Percentiles rank a stretch among this genome's conserved stretches.
phyloP scores from a whole-genome alignment of 1,140 invertebrate species.

The Druon quercuslanigerum region DNA sequence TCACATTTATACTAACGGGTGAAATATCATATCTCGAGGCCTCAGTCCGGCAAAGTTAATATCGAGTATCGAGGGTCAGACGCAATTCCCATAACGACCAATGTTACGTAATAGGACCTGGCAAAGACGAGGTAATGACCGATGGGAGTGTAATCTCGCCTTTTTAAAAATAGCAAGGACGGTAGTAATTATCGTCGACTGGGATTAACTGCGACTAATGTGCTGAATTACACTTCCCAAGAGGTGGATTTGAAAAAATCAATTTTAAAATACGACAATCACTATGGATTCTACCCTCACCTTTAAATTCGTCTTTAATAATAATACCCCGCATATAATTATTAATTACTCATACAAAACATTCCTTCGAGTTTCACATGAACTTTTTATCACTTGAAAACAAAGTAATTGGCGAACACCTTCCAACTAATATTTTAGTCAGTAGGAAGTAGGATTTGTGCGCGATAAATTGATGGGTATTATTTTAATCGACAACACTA shows the following conservation, averaged over 20 bases:
- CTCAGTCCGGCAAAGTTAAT: conserved; percentile 54
- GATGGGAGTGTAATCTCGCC: conserved; percentile 9
- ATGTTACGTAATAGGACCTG: conserved; percentile 48
- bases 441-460: no score
- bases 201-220: conserved; percentile 18
- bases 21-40: conserved; percentile 57
- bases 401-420: no score
- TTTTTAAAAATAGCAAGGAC: conserved; percentile 14
- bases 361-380: neutral
- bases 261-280: neutral
- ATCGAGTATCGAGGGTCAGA: conserved; percentile 51
- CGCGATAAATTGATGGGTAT: no score
- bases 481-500: no score
- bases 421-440: no score
- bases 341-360: conserved; percentile 8
- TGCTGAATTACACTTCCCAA: neutral
- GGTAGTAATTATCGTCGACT: conserved; percentile 27
- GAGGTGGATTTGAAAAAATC: neutral
- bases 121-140: conserved; percentile 36
- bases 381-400: neutral
- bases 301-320: neutral
- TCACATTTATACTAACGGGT: conserved; percentile 38
- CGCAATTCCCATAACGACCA: conserved; percentile 52
- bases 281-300: conserved; percentile 1
- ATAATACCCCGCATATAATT: conserved; percentile 1